Conservation (phyloP, 2,888 invertebrate species). For the Limnephilus marmoratus region DNA sequence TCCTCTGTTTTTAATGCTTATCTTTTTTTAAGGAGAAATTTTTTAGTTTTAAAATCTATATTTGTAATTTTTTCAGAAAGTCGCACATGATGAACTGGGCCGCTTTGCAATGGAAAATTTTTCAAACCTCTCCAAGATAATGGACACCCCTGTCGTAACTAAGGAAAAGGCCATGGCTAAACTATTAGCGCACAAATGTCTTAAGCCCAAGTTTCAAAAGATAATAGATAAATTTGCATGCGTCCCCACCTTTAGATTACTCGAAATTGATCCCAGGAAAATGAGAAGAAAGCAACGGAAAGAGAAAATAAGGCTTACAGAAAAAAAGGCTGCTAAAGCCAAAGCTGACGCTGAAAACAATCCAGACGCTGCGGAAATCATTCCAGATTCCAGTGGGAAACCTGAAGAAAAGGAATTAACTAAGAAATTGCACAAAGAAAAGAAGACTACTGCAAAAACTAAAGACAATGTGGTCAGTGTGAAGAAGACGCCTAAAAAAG, state of each 20-base stretch:
- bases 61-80: conserved; percentile 58
- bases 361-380: background rate
- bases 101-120: conserved; percentile 61
- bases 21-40: background rate
- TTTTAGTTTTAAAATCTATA: background rate
- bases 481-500: background rate
- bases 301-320: conserved; percentile 54
- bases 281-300: conserved; percentile 58
- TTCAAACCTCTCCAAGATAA: conserved; percentile 55
- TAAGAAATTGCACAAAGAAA: background rate
- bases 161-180: conserved; percentile 63
- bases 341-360: conserved; percentile 35
- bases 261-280: conserved; percentile 59
- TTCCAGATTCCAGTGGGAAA: background rate
- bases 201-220: conserved; percentile 52
- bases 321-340: conserved; percentile 20
- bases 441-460: background rate
- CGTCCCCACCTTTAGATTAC: conserved; percentile 57
- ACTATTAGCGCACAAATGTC: conserved; percentile 57
- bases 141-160: conserved; percentile 62
- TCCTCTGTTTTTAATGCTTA: background rate
- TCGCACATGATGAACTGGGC: conserved; percentile 57
- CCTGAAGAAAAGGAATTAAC: background rate
- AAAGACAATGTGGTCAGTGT: background rate
- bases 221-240: conserved; percentile 58